phyloP scores from a whole-genome alignment of 2,113 vertebrate species.

The Cettia cetti region DNA sequence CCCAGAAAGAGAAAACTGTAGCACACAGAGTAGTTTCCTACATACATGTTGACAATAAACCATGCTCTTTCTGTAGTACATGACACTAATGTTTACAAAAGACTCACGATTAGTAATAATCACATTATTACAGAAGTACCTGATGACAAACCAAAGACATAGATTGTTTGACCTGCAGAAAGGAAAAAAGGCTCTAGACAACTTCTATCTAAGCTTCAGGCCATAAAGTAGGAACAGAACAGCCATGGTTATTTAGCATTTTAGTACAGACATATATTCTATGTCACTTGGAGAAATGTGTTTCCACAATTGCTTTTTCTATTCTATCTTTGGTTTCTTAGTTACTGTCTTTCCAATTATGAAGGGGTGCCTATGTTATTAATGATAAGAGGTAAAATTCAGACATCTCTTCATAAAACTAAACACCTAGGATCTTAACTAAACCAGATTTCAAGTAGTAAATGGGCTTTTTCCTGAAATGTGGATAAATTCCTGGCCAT shows the following conservation, averaged over 20 bases:
- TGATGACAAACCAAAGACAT: not conserved
- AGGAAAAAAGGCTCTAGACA: not conserved
- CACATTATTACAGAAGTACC: not conserved
- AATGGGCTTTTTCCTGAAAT: not conserved
- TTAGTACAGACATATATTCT: not conserved
- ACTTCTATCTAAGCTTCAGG: not conserved
- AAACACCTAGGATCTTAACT: not conserved
- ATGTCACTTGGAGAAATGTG: not conserved
- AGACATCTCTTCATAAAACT: not conserved
- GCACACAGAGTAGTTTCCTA: not conserved
- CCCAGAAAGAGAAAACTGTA: not conserved
- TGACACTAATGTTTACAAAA: not conserved
- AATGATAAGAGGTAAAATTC: not conserved
- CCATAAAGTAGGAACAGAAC: not conserved
- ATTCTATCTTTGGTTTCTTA: not conserved
- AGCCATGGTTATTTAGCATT: not conserved
- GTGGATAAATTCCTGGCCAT: not conserved
- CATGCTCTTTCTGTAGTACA: not conserved
- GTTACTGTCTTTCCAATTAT: not conserved
- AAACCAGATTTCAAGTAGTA: not conserved
- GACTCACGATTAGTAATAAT: not conserved
- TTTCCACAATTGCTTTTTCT: not conserved
- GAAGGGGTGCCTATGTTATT: rapidly evolving
- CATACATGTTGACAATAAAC: not conserved
- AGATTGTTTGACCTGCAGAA: not conserved